phyloP scores from a whole-genome alignment of 2,888 invertebrate species.

The Margaritifera margaritifera region DNA sequence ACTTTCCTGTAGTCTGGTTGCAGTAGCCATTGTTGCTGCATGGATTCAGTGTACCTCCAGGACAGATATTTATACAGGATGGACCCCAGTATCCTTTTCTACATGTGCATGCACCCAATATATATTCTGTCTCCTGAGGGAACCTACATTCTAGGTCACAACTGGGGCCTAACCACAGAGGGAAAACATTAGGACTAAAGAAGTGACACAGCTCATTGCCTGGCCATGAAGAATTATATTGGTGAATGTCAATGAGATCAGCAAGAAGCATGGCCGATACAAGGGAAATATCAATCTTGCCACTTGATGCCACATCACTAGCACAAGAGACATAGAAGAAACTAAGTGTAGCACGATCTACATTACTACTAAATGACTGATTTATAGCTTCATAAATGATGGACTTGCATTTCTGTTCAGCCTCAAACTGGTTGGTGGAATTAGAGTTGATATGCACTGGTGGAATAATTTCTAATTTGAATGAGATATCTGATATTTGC shows the following conservation, averaged over 20 bases:
- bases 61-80: conserved; percentile 40
- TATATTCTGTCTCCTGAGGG: neutral
- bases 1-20: conserved; percentile 37
- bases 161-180: conserved; percentile 23
- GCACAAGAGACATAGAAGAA: conserved; percentile 41
- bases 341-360: conserved; percentile 9
- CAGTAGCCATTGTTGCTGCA: conserved; percentile 48
- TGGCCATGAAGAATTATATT: conserved; percentile 27
- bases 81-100: conserved; percentile 46
- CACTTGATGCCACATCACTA: conserved; percentile 35
- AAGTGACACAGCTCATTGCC: conserved; percentile 27
- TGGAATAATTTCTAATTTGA: conserved; percentile 9
- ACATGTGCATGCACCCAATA: conserved; percentile 32
- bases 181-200: conserved; percentile 14
- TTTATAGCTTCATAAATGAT: conserved; percentile 16
- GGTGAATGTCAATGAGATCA: conserved; percentile 21
- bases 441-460: conserved; percentile 16
- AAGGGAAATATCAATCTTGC: conserved; percentile 21
- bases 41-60: conserved; percentile 39
- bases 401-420: conserved; percentile 17
- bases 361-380: conserved; percentile 1
- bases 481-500: conserved; percentile 23
- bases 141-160: conserved; percentile 22
- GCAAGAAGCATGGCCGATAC: conserved; percentile 16
- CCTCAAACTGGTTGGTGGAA: conserved; percentile 7